Base-by-base conservation (phyloP, 1,140 invertebrate species). In the Eciton burchellii region DNA sequence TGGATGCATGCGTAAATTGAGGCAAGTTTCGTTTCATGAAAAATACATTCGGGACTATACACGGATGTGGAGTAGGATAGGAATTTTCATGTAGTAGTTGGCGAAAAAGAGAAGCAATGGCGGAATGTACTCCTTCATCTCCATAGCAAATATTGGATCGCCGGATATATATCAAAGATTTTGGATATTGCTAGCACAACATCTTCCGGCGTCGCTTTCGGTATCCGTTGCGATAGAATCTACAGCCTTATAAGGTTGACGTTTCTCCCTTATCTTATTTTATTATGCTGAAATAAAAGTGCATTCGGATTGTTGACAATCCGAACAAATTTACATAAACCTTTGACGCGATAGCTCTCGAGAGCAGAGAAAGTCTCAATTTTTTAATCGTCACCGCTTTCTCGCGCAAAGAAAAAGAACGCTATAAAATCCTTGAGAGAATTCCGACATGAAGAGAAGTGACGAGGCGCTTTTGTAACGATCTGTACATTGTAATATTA, bases 141-240 rank as follows among this genome's bases (percentile, higher is more conserved):
- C 81, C 84, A 86, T 83, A 59, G 88, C 88, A 91, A 92, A 90
- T 92, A 92, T 92, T 92, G 87, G 88, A 91, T 90, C 87, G 86
- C 82, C 84, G 84, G 88, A 91, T 90, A 87, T 85, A 72, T 84
- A 72, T 72, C 73, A 74, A 90, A 87, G 89, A 92, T 92, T 89
- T 89, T 88, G 84, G 87, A 90, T 92, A 91, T 90, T 90, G 88
- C 91, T 91, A 81, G 86, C 89, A 87, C 88, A 91, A 92, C 90
- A 91, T 90, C 86, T 90, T 71, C 79, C 63, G 85, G 56, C 84
- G 71, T 84, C 68, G 88, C 89, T 89, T 90, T 91, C 89, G 86
- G 88, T 89, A 85, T 88, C 54, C 56, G 47, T 68, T 66, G 45
- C 57, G 41, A 70, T 62, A 54, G 68, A 73, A 57, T 19, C 54